Evolutionary conservation across 2,888 invertebrate species (phyloP).

Genomic region (Zonitis immaculata): DNA sequence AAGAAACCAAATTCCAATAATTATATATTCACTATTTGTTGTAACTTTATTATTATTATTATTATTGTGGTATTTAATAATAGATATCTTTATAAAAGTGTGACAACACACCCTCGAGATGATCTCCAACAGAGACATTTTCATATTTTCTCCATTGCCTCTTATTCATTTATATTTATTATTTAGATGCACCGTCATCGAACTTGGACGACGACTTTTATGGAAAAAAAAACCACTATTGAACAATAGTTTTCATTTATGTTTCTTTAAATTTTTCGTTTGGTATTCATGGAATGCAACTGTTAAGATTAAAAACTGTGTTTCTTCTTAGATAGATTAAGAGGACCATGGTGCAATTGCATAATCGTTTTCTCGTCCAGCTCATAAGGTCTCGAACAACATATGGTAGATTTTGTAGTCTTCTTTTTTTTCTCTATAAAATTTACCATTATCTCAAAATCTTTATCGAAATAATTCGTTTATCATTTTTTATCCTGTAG

Average conservation of each 20-base stretch:
- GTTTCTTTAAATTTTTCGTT: constrained; percentile 1
- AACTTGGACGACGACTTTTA: not conserved
- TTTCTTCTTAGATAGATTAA: constrained; percentile 2
- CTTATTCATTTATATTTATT: not conserved
- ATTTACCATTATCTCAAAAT: too few relatives aligned
- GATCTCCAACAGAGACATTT: not conserved
- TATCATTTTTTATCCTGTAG: too few relatives aligned
- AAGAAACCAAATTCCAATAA: not conserved
- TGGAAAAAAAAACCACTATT: too few relatives aligned
- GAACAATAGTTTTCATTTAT: not conserved
- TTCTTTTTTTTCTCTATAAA: too few relatives aligned
- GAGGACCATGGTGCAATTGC: not conserved
- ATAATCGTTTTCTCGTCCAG: not conserved
- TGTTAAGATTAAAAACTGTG: constrained; percentile 3
- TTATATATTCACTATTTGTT: not conserved
- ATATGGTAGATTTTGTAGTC: too few relatives aligned
- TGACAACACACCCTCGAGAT: constrained; percentile 1
- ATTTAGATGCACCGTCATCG: not conserved
- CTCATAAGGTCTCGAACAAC: too few relatives aligned
- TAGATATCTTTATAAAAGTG: not conserved
- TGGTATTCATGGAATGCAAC: constrained; percentile 3
- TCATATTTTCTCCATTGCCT: not conserved
- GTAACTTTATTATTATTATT: too few relatives aligned
- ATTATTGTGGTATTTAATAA: too few relatives aligned
- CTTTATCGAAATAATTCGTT: too few relatives aligned